Percentiles rank a stretch among this genome's conserved stretches.
phyloP scores from a whole-genome alignment of 2,113 vertebrate species.

The Xerus inauris region DNA sequence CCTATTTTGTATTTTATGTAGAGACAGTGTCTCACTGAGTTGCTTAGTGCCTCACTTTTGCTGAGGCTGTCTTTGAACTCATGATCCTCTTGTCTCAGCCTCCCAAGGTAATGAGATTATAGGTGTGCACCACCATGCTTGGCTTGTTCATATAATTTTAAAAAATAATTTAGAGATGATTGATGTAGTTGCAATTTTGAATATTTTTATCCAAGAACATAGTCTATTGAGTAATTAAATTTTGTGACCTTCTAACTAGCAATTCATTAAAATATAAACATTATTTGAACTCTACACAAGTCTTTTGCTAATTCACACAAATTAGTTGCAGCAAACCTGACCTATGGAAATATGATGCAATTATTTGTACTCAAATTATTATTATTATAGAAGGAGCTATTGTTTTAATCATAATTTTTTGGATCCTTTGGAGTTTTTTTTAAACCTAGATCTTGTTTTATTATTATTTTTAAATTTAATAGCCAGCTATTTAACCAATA shows the following conservation, averaged over 20 bases:
- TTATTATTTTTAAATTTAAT: neutral
- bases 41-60: no score
- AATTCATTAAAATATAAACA: neutral
- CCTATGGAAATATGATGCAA: neutral
- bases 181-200: neutral
- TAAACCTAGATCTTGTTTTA: neutral
- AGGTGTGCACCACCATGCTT: no score
- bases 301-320: neutral
- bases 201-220: neutral
- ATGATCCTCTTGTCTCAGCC: no score
- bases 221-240: neutral
- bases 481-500: neutral
- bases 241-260: neutral
- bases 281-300: constrained; percentile 2
- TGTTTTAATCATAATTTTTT: neutral
- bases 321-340: neutral
- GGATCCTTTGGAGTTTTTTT: neutral
- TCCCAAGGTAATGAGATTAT: no score
- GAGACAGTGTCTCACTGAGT: no score
- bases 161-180: neutral
- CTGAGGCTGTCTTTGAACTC: no score
- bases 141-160: no score
- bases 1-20: no score
- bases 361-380: neutral
- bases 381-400: neutral